phyloP scores from a whole-genome alignment of 2,888 invertebrate species.

The Pandemis cinnamomeana region DNA sequence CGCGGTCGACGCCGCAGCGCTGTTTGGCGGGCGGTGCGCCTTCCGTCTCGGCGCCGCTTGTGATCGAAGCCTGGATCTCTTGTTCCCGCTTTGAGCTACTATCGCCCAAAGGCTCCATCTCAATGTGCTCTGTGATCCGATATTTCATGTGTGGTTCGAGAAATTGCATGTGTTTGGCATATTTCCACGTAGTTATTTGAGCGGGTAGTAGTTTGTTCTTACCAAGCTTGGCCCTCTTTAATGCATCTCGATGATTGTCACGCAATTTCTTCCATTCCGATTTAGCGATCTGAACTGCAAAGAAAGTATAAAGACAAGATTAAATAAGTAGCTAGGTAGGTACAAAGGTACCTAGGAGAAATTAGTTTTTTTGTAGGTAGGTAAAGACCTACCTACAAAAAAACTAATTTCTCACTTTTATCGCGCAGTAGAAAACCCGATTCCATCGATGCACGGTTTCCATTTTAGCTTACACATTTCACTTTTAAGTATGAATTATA shows the following conservation, averaged over 20 bases:
- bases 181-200: slow-evolving; percentile 79
- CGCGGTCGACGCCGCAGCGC: slow-evolving; percentile 25
- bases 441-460: no score
- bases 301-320: slow-evolving; percentile 5
- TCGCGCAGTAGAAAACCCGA: no score
- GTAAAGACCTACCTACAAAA: no score
- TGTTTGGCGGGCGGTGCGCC: slow-evolving; percentile 18
- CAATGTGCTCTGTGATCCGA: slow-evolving; percentile 75
- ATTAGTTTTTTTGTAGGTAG: no score
- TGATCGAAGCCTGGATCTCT: background rate
- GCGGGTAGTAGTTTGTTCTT: slow-evolving; percentile 77
- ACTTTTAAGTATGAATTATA: no score
- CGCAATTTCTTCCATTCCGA: slow-evolving; percentile 78
- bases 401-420: no score
- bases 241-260: slow-evolving; percentile 75
- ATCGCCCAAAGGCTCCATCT: slow-evolving; percentile 59
- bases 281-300: slow-evolving; percentile 73
- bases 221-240: slow-evolving; percentile 75
- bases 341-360: no score
- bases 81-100: slow-evolving; percentile 54
- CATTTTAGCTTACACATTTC: no score
- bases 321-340: no score
- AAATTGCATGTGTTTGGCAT: slow-evolving; percentile 78
- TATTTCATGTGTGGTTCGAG: slow-evolving; percentile 79
- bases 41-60: background rate